Conservation (phyloP, 1,140 invertebrate species). For the Orchestia grillus region DNA sequence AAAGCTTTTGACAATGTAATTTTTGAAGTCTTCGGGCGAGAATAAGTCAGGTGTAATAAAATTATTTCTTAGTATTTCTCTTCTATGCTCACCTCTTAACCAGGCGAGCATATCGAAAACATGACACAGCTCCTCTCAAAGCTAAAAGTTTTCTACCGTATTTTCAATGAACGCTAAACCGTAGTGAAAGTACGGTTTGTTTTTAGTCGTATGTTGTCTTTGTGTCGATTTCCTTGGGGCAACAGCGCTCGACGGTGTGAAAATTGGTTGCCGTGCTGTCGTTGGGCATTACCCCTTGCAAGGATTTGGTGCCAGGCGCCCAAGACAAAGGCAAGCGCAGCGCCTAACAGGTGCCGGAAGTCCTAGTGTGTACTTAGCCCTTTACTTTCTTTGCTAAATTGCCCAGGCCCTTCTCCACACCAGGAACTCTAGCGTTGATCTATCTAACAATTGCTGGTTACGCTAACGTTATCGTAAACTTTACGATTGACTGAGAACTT, state of each 20-base stretch:
- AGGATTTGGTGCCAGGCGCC: constrained; percentile 2
- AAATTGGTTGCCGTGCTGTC: not conserved
- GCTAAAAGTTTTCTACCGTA: not conserved
- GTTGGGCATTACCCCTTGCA: not conserved
- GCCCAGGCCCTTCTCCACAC: not conserved
- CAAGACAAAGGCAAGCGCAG: not conserved
- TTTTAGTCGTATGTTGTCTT: constrained; percentile 17
- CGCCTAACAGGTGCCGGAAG: constrained; percentile 19
- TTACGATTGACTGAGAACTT: not conserved
- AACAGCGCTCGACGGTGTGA: constrained; percentile 3
- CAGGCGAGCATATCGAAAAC: not conserved
- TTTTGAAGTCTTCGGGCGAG: not conserved
- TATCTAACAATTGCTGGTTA: not conserved
- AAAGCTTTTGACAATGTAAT: not conserved
- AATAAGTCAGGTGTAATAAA: not conserved
- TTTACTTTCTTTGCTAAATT: constrained; percentile 45
- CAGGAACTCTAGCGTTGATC: not conserved
- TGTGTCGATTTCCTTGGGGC: constrained; percentile 34
- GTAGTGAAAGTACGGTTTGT: not conserved
- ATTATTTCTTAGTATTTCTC: not conserved
- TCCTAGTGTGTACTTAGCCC: constrained; percentile 1
- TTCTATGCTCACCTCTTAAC: not conserved
- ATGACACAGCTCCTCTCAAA: not conserved
- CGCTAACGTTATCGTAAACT: not conserved
- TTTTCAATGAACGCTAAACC: not conserved